These are phyloP conservation scores for Dromaius novaehollandiae DNA, from an alignment of 2,113 vertebrate genomes.

Conservation along the genomic window DNA sequence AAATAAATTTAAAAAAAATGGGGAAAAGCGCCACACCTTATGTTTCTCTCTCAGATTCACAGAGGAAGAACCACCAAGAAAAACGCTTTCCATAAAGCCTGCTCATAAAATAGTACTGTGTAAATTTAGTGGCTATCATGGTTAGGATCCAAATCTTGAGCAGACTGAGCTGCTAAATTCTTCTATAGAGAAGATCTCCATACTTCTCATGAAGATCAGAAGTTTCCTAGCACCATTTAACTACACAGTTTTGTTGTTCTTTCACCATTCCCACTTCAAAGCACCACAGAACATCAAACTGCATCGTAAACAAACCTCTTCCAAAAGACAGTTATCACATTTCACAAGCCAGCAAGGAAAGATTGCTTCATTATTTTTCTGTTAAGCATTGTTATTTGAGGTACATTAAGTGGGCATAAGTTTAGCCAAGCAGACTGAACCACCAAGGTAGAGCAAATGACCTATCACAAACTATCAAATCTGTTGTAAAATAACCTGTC, in stretches of 20 bases:
- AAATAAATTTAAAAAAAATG: neutral
- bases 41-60: neutral
- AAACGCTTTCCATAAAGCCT: neutral
- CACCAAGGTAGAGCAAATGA: neutral
- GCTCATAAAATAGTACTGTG: neutral
- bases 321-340: neutral
- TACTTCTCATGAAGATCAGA: neutral
- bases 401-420: neutral
- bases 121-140: neutral
- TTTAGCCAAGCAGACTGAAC: neutral
- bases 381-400: neutral
- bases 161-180: neutral
- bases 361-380: neutral
- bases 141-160: neutral
- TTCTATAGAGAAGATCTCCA: neutral
- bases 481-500: neutral
- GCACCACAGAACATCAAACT: slow-evolving; percentile 14
- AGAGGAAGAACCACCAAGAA: neutral
- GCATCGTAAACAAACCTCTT: slow-evolving; percentile 16
- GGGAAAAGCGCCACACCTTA: neutral
- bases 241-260: neutral
- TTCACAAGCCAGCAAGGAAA: neutral
- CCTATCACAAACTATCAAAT: neutral
- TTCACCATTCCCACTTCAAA: slow-evolving; percentile 10
- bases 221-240: neutral